Base-by-base conservation (phyloP, 1,140 invertebrate genomes). In the Trichonephila clavipes region DNA sequence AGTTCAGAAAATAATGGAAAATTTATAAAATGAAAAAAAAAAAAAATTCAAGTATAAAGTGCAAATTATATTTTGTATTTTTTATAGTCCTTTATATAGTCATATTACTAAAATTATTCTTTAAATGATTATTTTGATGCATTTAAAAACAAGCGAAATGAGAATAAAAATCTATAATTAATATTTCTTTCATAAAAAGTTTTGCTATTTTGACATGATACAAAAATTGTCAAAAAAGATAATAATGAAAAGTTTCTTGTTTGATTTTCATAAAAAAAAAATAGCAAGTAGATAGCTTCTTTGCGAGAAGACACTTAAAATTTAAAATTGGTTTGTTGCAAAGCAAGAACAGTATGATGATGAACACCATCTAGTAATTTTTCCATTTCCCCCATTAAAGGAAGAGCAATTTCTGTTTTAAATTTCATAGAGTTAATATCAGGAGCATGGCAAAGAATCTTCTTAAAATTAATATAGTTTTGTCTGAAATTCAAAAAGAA, bases 271-370 rank as follows among this genome's bases (percentile, higher is more conserved):
- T 40, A 40, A 40, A 40, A 40, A 40, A 40, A 40, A 40, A 28
- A 4, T 40, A 40, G 34, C 4, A 3, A 40, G 34, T 40, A 3
- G 34, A 40, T 40, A 40, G 34, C 4, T 12, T 51, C 51, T 12
- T 51, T 51, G 6, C 1, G 51, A 88, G 16, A 18, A 77, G 7
- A 18, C 4, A 24, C 34, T 89, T 89, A 89, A 89, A 28, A 34
- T 44, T 66, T 77, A 28, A 89, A 89, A 24, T 89, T 62, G n/a
- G 66, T 89, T 77, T 89, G 88, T 19, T 89, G 64, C 66, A 89
- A 28, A 51, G 88, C 62, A 51, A 89, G 64, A 19, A 58, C 7
- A 24, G 66, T 89, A 19, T 89, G 88, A 89, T 89, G 88, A 72
- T 89, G 64, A n/a, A 89, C 72, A 7, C 28, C 66, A 72, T 89